Evolutionary conservation across 2,797 vertebrate species (phyloP).

Genomic region (Enteromius unitaeniatus): DNA sequence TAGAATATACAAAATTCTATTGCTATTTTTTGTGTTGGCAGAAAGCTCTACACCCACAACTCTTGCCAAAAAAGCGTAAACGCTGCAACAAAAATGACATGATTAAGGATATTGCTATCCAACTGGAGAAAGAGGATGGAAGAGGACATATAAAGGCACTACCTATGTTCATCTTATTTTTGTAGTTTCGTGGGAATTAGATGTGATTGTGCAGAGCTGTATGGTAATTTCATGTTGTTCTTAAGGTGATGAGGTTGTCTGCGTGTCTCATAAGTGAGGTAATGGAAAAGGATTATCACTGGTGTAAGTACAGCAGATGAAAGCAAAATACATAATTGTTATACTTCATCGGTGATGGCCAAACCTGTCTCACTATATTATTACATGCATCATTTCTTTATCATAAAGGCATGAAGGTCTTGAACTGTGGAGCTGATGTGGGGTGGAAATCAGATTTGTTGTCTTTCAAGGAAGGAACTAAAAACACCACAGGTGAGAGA

Average conservation of each 20-base stretch:
- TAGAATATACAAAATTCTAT: not conserved
- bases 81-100: conserved; percentile 41
- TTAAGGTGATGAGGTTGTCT: conserved; percentile 70
- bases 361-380: not conserved
- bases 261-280: conserved; percentile 67
- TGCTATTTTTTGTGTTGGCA: conserved; percentile 53
- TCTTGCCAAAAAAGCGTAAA: conserved; percentile 53
- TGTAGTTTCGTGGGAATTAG: not conserved
- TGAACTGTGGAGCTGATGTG: conserved; percentile 50
- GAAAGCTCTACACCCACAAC: conserved; percentile 68
- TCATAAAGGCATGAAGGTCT: conserved; percentile 67
- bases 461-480: not conserved
- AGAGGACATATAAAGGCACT: conserved; percentile 69
- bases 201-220: not conserved
- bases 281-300: conserved; percentile 73
- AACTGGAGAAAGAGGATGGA: conserved; percentile 66
- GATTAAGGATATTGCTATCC: conserved; percentile 62
- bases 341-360: not conserved
- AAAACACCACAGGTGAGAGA: conserved; percentile 26
- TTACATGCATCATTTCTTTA: not conserved
- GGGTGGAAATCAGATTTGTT: conserved; percentile 14
- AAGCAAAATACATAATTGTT: not conserved
- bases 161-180: not conserved
- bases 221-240: conserved; percentile 41
- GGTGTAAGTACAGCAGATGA: conserved; percentile 73